These are phyloP conservation scores for Onychomys torridus DNA, from an alignment of 2,797 vertebrate genomes.

Conservation along the genomic window DNA sequence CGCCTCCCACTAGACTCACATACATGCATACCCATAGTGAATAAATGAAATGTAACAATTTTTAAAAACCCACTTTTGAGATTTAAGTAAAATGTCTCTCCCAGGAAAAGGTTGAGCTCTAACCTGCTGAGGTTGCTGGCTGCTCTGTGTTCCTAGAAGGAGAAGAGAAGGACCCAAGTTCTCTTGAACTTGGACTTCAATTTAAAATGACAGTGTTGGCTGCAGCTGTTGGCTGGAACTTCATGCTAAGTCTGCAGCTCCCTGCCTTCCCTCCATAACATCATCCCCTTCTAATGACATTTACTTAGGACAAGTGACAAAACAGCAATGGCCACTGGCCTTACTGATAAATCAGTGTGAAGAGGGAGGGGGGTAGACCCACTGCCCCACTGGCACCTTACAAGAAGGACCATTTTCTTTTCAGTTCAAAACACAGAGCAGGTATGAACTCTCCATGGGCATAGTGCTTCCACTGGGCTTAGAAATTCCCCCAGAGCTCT, in stretches of 20 bases:
- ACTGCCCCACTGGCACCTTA: background rate
- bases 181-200: slow-evolving; percentile 24
- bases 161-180: background rate
- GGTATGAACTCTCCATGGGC: background rate
- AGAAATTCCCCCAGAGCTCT: background rate
- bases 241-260: slow-evolving; percentile 8
- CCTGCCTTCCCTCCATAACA: slow-evolving; percentile 14
- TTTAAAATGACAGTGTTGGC: slow-evolving; percentile 37
- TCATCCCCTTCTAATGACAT: slow-evolving; percentile 31
- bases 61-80: background rate
- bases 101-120: background rate
- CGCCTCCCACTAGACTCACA: background rate
- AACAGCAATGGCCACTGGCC: background rate
- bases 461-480: background rate
- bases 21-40: background rate
- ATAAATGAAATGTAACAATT: background rate
- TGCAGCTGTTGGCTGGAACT: slow-evolving; percentile 42
- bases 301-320: slow-evolving; percentile 48
- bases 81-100: background rate
- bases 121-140: background rate
- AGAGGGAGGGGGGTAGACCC: background rate
- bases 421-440: background rate
- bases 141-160: background rate
- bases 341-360: background rate
- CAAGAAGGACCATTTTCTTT: background rate